Base-by-base conservation (phyloP, 2,113 vertebrate genomes). In the Larimichthys polyactis region DNA sequence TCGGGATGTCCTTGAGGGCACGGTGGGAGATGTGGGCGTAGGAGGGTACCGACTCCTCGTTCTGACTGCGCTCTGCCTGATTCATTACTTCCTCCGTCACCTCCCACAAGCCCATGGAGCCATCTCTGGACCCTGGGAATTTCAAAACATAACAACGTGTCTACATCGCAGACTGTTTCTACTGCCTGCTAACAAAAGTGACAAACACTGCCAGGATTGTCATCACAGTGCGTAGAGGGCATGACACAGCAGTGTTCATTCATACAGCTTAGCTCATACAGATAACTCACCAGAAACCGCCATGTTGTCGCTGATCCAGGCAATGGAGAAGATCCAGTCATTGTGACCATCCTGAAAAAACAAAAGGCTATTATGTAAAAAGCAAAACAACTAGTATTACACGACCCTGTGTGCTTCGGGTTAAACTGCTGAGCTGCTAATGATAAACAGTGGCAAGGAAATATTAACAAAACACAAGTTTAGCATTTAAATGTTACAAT, bases 281-380 rank as follows among this genome's bases (percentile, higher is more conserved):
- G 49, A 71, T 54, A 66, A 85, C 95, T 96, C 95, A 99, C 98
- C 98, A 89, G 98, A 99, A 73, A 99, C 98, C 11, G 97, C 98
- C 97, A 99, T 97, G 75, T 93, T 97, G 91, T 99, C 98, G 89
- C 96, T 99, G 92, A 99, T 99, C 98, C 98, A 99, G 0, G 98
- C 98, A 90, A 99, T 99, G 79, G 98, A 99, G 94, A 99, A 99
- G 90, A 99, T 99, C 98, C 98, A 99, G 91, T 99, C 98, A 87
- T 99, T 99, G 90, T 99, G 98, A 66, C 98, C 98, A 79, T 99
- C 97, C 98, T 99, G 88, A 78, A 75, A 75, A 90, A 75, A 86
- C 22, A 87, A 84, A 81, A 8, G 7, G 27, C 5, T 58, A 22
- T 12, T 4, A 55, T 64, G 52, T 82, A 24, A 86, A 78, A 78